Evolutionary conservation across 2,888 invertebrate genomes (phyloP), one percentile per base, ranked within the genome.

Genomic region (Miltochrista miniata): DNA sequence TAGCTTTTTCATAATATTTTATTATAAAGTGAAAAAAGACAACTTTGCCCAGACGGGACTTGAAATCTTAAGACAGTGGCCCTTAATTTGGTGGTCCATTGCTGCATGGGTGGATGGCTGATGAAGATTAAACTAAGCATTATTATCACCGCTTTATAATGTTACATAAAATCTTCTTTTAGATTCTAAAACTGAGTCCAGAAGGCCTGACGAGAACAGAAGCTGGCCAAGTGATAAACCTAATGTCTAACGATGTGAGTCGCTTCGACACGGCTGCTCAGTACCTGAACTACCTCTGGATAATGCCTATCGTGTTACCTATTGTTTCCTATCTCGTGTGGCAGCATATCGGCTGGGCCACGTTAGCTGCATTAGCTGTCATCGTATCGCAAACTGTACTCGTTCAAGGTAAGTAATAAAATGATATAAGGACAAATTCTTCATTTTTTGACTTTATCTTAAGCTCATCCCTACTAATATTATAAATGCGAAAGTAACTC

Each of bases 231-330:
- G 94, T 97, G 68, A 94, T 97, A 39, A 97, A 97, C 80, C 82
- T 97, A 48, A 92, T 97, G 86, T 96, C 97, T 0, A 97, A 97
- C 70, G 97, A 97, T 75, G 96, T 97, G 2, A 94, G 94, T 68
- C 93, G 96, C 57, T 96, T 97, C 77, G 97, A 97, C 74, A 81
- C 94, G 81, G 93, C 94, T 14, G 93, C 95, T 15, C 69, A 94
- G 45, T 94, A 94, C 72, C 81, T 96, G 11, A 96, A 96, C 81
- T 96, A 95, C 76, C 80, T 96, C 41, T 96, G 96, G 96, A 93
- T 96, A 48, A 95, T 95, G 85, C 97, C 97, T 0, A 87, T 96
- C n/a, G 94, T 96, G 68, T 93, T 94, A 9, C 85, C 93, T 0
- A 93, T 95, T 9, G 88, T 88, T 0, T 87, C 86, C 0, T 90